A percentile compares a stretch with the other conserved stretches of the same genome.
phyloP scores from a whole-genome alignment of 2,888 invertebrate species.

The Trisateles emortualis region DNA sequence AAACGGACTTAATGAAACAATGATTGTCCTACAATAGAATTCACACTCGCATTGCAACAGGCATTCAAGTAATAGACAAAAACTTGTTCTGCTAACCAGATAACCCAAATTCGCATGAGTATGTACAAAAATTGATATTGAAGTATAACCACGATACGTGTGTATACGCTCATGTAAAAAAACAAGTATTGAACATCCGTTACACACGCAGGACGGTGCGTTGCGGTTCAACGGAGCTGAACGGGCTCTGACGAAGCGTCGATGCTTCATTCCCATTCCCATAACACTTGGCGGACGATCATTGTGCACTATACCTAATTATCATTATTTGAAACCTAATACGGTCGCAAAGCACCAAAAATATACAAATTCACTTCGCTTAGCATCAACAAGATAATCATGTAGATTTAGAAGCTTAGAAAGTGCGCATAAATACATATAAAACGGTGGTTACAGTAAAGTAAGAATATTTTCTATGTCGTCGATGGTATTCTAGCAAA shows the following conservation, averaged over 20 bases:
- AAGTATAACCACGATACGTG: constrained; percentile 44
- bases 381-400: constrained; percentile 63
- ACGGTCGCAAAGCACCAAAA: constrained; percentile 63
- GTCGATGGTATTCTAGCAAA: constrained; percentile 49
- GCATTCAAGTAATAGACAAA: constrained; percentile 37
- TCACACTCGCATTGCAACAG: constrained; percentile 71
- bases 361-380: constrained; percentile 66
- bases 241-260: constrained; percentile 67
- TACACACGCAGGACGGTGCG: constrained; percentile 74
- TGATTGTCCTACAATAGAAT: constrained; percentile 57
- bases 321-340: constrained; percentile 35
- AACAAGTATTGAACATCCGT: constrained; percentile 78
- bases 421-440: constrained; percentile 68
- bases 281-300: constrained; percentile 47
- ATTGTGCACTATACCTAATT: constrained; percentile 38
- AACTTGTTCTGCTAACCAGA: constrained; percentile 58
- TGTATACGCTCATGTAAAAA: constrained; percentile 52
- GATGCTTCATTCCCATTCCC: constrained; percentile 55
- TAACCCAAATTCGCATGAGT: constrained; percentile 57
- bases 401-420: constrained; percentile 67
- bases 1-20: constrained; percentile 51
- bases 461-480: constrained; percentile 51
- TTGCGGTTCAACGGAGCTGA: constrained; percentile 83
- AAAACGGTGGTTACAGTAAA: constrained; percentile 43
- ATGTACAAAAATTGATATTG: constrained; percentile 43